phyloP scores from a whole-genome alignment of 1,140 invertebrate genomes.

The Atta texana region DNA sequence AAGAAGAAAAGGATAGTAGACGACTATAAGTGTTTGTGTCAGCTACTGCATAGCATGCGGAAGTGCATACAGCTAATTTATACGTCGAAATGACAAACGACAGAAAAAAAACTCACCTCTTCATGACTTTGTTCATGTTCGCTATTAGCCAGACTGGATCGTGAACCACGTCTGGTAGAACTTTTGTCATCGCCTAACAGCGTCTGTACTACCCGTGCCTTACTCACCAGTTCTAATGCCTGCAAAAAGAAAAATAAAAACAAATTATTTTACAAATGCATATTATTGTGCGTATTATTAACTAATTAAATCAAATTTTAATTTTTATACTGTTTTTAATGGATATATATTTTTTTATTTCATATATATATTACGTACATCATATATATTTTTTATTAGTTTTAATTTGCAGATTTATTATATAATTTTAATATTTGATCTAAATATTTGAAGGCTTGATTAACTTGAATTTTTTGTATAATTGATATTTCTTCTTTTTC shows the following conservation, averaged over 20 bases:
- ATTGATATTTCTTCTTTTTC: too few relatives aligned
- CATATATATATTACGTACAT: too few relatives aligned
- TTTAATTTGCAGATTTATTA: slow-evolving; percentile 21
- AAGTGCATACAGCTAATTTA: slow-evolving; percentile 76
- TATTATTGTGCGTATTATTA: background rate
- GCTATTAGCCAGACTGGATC: slow-evolving; percentile 83
- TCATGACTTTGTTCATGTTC: slow-evolving; percentile 83
- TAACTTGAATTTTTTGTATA: too few relatives aligned
- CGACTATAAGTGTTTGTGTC: slow-evolving; percentile 81
- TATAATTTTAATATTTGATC: background rate
- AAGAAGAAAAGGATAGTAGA: slow-evolving; percentile 86
- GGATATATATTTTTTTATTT: background rate
- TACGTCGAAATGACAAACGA: slow-evolving; percentile 42
- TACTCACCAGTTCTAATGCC: slow-evolving; percentile 96
- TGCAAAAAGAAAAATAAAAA: slow-evolving; percentile 79
- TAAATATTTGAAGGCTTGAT: background rate
- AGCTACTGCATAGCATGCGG: slow-evolving; percentile 81
- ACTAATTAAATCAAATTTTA: background rate
- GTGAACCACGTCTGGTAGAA: slow-evolving; percentile 82
- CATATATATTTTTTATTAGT: too few relatives aligned
- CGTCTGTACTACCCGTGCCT: slow-evolving; percentile 92
- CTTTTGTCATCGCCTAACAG: slow-evolving; percentile 88
- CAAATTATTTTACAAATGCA: slow-evolving; percentile 52
- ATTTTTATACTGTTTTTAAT: too few relatives aligned
- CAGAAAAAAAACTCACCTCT: slow-evolving; percentile 82